Evolutionary conservation across 2,797 vertebrate species (phyloP), one percentile per base, ranked within the genome.

Genomic region (Takifugu rubripes): DNA sequence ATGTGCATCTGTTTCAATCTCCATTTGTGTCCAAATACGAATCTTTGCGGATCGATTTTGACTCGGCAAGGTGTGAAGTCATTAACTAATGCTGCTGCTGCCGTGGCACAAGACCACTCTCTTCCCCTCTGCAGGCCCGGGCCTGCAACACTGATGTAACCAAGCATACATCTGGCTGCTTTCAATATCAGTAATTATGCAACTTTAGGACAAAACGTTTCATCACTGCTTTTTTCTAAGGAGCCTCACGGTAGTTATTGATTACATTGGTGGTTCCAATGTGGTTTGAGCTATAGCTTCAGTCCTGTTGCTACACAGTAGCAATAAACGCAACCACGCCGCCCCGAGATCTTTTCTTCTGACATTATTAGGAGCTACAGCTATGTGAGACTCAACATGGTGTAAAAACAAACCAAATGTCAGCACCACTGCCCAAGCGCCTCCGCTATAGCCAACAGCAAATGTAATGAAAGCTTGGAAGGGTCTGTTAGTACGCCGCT

Each of bases 371-470:
- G 89, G 86, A 84, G 85, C 78, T 88, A 81, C 84, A 84, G 79
- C 80, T 66, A 80, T 84, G 86, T 82, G 85, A 83, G 80, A 87
- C 82, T 81, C 83, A 84, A 87, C 88, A 81, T 61, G 76, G 84
- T 87, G 89, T 88, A 87, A 90, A 91, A 92, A 91, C 91, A 90
- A 91, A 92, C 88, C 86, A 90, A 91, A 91, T 91, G 89, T 91
- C 89, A 92, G 74, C 86, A 44, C 79, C 25, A 52, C 33, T 84
- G 87, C 83, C 81, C 82, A 45, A 67, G 83, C 80, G 80, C 82
- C 72, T 78, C 77, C 61, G 72, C 81, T 74, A 75, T 78, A 85
- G 85, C 81, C 83, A 77, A 75, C 79, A 87, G 86, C 78, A 79
- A 78, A 83, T 68, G 88, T 88, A 90, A 91, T 91, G 88, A 90